phyloP scores from a whole-genome alignment of 2,888 invertebrate genomes.

The Lasioglossum leucozonium region DNA sequence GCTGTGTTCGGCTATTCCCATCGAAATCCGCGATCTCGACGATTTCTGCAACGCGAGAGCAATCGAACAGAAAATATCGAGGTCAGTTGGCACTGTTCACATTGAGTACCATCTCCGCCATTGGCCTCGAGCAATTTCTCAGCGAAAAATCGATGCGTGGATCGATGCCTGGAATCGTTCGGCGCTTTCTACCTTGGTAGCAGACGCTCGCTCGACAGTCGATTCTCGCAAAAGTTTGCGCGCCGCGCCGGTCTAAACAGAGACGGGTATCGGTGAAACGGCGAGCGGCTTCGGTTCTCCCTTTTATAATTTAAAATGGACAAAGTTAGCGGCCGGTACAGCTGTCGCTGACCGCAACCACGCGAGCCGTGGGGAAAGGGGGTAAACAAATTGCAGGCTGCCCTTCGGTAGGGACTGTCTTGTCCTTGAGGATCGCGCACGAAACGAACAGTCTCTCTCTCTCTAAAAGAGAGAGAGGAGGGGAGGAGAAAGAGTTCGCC shows the following conservation, averaged over 20 bases:
- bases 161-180: not conserved
- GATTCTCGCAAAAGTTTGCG: conserved; percentile 13
- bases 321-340: conserved; percentile 43
- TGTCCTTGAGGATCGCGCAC: conserved; percentile 13
- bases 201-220: not conserved
- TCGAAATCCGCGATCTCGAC: no score
- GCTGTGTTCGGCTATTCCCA: not conserved
- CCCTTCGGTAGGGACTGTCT: conserved; percentile 37
- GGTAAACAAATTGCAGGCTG: conserved; percentile 44
- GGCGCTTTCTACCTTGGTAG: not conserved
- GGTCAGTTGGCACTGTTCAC: not conserved
- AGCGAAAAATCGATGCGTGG: not conserved
- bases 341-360: conserved; percentile 31
- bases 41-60: not conserved
- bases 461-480: not conserved
- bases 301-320: conserved; percentile 35
- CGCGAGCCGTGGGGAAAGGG: conserved; percentile 33
- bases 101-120: not conserved
- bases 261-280: not conserved
- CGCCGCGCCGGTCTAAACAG: not conserved
- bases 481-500: not conserved
- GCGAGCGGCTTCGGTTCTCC: conserved; percentile 18
- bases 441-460: not conserved
- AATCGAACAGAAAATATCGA: not conserved
- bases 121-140: not conserved